Base-by-base conservation (phyloP, 2,113 vertebrate species). In the Kobus ellipsiprymnus region DNA sequence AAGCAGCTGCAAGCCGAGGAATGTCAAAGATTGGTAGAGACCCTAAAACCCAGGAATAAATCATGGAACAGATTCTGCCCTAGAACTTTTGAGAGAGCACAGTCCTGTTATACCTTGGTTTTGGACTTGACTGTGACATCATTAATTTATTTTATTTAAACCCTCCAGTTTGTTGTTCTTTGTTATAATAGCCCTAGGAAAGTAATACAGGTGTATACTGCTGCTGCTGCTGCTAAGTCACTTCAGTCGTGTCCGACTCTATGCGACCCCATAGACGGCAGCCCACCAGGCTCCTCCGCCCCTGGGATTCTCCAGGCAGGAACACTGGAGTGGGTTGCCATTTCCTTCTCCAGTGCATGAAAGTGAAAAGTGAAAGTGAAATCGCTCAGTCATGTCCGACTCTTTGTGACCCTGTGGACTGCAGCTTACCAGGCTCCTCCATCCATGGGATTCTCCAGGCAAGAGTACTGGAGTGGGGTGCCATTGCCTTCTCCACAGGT, bases 231-330 rank as follows among this genome's bases (percentile, higher is more conserved):
- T 30, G 59, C 59, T 30, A 30, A 62, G 59, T 30, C 0, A 0
- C 29, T 62, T 62, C 59, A 62, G 29, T 62, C 1, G 0, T 62
- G 59, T 60, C 27, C 0, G 0, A 30, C 27, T 60, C 27, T 60
- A 12, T 60, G 59, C 11, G 1, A 60, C 59, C 27, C 27, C 27
- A 60, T 14, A 29, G 59, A 60, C 0, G 2, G 27, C 59, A 60
- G 59, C 59, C 59, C 12, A 29, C 27, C 5, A 14, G 59, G 4
- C 12, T 60, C 27, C 5, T 0, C 27, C 0, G 2, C 13, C 2
- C 59, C 27, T 29, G 27, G 11, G 59, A 60, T 60, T 29, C 59
- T 60, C 59, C 11, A 29, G 27, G 27, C 27, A 29, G 29, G 59
- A 29, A 60, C 59, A 29, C 59, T 60, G 27, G 11, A 60, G 27